Evolutionary conservation across 2,113 vertebrate genomes (phyloP).

Genomic region (Phycodurus eques): DNA sequence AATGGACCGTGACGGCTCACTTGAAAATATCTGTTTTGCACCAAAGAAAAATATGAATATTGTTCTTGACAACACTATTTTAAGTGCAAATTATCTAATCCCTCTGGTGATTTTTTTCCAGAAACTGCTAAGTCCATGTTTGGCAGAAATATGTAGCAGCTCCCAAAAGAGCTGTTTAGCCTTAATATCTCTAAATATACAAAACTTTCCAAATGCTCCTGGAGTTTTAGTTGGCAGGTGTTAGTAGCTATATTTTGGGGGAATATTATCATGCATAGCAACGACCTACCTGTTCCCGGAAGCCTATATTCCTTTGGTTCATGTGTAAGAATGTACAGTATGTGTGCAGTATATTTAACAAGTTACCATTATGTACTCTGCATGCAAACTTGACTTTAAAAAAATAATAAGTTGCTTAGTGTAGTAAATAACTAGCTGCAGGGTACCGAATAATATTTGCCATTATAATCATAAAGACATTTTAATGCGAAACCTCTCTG

Average conservation of each 20-base stretch:
- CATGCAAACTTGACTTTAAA: no score
- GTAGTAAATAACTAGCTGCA: not conserved
- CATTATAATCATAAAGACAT: not conserved
- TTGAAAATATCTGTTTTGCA: slow-evolving; percentile 60
- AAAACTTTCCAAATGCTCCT: slow-evolving; percentile 22
- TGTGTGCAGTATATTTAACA: no score
- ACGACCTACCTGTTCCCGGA: not conserved
- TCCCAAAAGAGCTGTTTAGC: slow-evolving; percentile 19
- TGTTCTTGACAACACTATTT: slow-evolving; percentile 52
- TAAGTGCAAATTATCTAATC: slow-evolving; percentile 42
- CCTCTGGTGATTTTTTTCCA: slow-evolving; percentile 42
- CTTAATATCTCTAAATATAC: slow-evolving; percentile 23
- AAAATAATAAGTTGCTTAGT: no score
- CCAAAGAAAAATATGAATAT: slow-evolving; percentile 48
- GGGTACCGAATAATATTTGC: not conserved
- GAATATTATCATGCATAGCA: slow-evolving; percentile 16
- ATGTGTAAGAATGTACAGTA: not conserved
- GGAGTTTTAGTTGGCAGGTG: slow-evolving; percentile 2
- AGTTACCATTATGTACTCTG: no score
- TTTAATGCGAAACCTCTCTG: not conserved
- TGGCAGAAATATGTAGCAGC: slow-evolving; percentile 30
- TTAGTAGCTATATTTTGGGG: not conserved
- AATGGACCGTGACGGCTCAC: slow-evolving; percentile 56
- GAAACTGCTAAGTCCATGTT: slow-evolving; percentile 49
- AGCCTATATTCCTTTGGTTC: not conserved